Conservation (phyloP, 2,113 vertebrate genomes). For the Microtus ochrogaster region DNA sequence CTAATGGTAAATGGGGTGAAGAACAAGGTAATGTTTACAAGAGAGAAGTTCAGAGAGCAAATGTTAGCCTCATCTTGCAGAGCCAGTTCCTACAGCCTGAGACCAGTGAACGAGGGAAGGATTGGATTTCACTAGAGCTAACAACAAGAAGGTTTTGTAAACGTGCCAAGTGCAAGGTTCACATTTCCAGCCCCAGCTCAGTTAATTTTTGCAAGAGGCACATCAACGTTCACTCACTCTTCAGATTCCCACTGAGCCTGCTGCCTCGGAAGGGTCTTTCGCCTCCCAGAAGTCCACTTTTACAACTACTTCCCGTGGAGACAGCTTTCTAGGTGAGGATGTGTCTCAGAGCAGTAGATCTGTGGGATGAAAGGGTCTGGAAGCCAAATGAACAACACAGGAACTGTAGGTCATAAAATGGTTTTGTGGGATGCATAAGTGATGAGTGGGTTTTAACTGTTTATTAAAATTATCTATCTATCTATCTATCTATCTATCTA, state of each 20-base stretch:
- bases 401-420: neutral
- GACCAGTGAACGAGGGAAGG: neutral
- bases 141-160: neutral
- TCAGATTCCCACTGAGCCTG: neutral
- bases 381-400: neutral
- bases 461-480: neutral
- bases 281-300: neutral
- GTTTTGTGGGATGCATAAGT: neutral
- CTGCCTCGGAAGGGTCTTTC: neutral
- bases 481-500: neutral
- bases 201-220: neutral
- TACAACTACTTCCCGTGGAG: neutral
- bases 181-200: neutral
- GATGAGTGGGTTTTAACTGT: neutral
- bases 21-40: neutral
- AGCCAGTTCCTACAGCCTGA: rapidly evolving
- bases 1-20: neutral
- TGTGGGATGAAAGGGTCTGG: too few relatives aligned
- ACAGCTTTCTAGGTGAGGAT: slow-evolving; percentile 46
- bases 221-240: neutral
- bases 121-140: neutral
- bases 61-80: neutral
- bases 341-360: neutral
- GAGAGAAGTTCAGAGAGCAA: neutral
- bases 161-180: neutral